A percentile compares a stretch with the other conserved stretches of the same genome.
Conservation (phyloP, 2,797 vertebrate genomes). For the Muscicapa comitata region DNA sequence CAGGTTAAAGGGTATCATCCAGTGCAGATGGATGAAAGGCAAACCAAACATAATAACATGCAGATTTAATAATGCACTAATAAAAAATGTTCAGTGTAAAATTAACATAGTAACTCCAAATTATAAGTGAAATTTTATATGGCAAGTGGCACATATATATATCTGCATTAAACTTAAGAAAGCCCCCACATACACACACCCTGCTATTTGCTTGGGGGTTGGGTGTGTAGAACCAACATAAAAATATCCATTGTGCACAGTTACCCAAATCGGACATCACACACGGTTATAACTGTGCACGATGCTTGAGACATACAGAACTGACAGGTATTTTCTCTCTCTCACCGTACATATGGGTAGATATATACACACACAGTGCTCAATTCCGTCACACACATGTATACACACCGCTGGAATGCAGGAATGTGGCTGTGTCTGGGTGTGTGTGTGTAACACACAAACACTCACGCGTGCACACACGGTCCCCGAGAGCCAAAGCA, state of each 20-base stretch:
- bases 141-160: neutral
- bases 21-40: slow-evolving; percentile 58
- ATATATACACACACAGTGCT: neutral
- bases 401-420: neutral
- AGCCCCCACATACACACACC: neutral
- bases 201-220: neutral
- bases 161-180: neutral
- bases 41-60: slow-evolving; percentile 47
- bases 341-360: neutral
- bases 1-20: slow-evolving; percentile 71
- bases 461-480: neutral
- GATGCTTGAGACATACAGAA: fast-evolving
- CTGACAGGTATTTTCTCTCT: neutral
- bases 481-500: neutral
- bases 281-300: fast-evolving
- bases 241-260: neutral
- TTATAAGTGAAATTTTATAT: neutral
- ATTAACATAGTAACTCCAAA: slow-evolving; percentile 46
- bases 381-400: neutral
- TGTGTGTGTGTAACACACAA: neutral
- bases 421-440: neutral
- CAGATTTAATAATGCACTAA: slow-evolving; percentile 44
- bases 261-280: neutral
- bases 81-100: slow-evolving; percentile 49
- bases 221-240: neutral